These are phyloP conservation scores for Peromyscus aztecus DNA, from an alignment of 2,797 vertebrate genomes.

Conservation along the genomic window DNA sequence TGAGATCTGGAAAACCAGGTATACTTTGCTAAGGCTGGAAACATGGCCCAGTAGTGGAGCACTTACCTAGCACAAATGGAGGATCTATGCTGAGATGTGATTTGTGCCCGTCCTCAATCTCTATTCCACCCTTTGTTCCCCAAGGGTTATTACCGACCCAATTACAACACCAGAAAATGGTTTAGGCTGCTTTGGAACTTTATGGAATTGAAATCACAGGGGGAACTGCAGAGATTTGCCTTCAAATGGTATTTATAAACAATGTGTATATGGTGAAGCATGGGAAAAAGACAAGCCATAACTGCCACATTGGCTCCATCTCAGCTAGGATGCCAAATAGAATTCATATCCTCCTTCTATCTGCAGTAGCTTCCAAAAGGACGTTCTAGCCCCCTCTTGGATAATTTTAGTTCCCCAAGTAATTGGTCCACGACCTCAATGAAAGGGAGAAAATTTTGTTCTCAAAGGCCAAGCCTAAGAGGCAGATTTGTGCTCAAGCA, in stretches of 20 bases:
- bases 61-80: not conserved
- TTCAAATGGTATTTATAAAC: not conserved
- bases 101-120: not conserved
- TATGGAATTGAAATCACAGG: not conserved
- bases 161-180: not conserved
- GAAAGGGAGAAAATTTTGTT: not conserved
- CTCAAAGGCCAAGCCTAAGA: not conserved
- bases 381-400: not conserved
- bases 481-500: not conserved
- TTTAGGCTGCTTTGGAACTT: not conserved
- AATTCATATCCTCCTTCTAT: not conserved
- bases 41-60: not conserved
- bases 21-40: not conserved
- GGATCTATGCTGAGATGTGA: not conserved
- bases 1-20: conserved; percentile 14
- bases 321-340: not conserved
- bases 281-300: not conserved
- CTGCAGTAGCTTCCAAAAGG: not conserved
- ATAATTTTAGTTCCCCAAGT: not conserved
- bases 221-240: not conserved
- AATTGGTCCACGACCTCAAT: not conserved
- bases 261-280: not conserved
- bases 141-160: not conserved
- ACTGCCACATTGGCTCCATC: not conserved
- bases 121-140: not conserved